Base-by-base conservation (phyloP, 1,140 invertebrate species). In the Macrocentrus cingulum region DNA sequence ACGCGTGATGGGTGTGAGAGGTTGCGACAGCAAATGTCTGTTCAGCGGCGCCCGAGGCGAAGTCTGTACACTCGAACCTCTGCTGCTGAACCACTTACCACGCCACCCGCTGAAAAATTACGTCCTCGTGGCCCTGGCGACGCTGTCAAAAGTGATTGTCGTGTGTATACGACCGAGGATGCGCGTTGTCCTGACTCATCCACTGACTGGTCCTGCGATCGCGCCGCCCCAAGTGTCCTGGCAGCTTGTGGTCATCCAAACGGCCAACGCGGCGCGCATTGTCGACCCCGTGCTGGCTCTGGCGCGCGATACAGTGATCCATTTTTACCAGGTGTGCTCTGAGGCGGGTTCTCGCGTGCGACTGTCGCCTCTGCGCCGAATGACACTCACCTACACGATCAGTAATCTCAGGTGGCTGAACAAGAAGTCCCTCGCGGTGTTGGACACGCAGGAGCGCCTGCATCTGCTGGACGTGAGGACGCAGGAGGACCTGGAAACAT, bases 21-120 rank as follows among this genome's bases (percentile, higher is more conserved):
- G 89, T 7, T 94, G 91, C 72, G 89, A 92, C 61, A 92, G 92
- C 0, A 90, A 90, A 61, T 96, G 93, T 76, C 76, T 97, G 13
- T 97, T 97, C 76, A 95, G 92, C 49, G 93, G 94, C 36, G 95
- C 95, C 49, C 85, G 94, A 48, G 96, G 96, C 1, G 96, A 98
- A 84, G 96, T 95, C 34, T 93, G 91, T 70, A 85, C 87, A n/a
- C 82, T 96, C 29, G 91, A 95, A 71, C 92, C 93, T 1, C 79
- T 97, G 1, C 80, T 89, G 25, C 83, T 92, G 61, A 84, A 88
- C 66, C 83, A 82, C 66, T 70, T 89, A 55, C 83, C 86, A 49
- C 80, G 85, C 32, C 87, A 91, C 71, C 88, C 90, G 1, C 77
- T 93, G 22, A 84, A 85, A 70, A 85, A 87, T 72, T 86, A 88